phyloP scores from a whole-genome alignment of 2,888 invertebrate species.

The Gibbula magus region DNA sequence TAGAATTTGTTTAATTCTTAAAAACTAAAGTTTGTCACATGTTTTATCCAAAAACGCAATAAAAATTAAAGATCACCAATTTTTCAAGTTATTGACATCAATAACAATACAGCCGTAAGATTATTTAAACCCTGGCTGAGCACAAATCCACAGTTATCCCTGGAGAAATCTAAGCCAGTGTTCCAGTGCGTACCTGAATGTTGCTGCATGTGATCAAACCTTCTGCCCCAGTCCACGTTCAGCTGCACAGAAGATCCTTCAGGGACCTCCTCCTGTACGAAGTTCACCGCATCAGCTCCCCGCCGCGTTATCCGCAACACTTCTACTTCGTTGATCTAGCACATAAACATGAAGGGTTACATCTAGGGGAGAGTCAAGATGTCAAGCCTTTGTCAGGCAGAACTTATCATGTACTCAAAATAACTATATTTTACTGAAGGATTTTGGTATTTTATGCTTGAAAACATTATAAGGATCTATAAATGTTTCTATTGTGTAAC shows the following conservation, averaged over 20 bases:
- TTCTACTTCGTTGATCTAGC: constrained; percentile 79
- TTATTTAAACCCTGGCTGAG: not conserved
- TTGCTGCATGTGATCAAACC: constrained; percentile 94
- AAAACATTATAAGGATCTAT: no score
- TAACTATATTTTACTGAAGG: no score
- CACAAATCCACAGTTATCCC: not conserved
- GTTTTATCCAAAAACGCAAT: no score
- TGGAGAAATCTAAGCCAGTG: not conserved
- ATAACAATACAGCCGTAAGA: not conserved
- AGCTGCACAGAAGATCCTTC: constrained; percentile 81
- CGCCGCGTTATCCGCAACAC: constrained; percentile 84
- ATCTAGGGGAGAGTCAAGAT: no score
- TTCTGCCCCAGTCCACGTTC: constrained; percentile 84
- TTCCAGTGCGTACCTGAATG: constrained; percentile 82
- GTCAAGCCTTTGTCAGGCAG: no score
- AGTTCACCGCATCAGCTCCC: constrained; percentile 85
- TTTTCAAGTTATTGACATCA: not conserved
- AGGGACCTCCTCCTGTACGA: constrained; percentile 80
- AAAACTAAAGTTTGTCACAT: no score
- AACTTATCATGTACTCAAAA: no score
- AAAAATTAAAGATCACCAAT: no score
- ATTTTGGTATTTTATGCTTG: not conserved
- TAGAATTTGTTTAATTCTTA: no score
- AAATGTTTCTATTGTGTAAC: no score
- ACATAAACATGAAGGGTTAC: no score